Evolutionary conservation across 2,113 vertebrate genomes (phyloP).

Genomic region (Diadophis punctatus): DNA sequence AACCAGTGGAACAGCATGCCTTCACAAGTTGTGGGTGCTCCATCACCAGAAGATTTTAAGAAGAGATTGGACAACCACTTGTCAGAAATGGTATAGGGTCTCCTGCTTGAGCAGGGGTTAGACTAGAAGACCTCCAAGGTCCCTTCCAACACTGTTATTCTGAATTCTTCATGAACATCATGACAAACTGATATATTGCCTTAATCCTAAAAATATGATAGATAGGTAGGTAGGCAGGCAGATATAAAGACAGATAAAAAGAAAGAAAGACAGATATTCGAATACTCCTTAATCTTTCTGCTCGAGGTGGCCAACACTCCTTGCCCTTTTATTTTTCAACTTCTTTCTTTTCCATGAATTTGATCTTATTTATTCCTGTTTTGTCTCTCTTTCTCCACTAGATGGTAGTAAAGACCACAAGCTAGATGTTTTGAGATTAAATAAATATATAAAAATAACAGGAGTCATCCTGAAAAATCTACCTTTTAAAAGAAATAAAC

Average conservation of each 20-base stretch:
- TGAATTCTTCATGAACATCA: not conserved
- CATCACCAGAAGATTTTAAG: not conserved
- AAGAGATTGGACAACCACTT: not conserved
- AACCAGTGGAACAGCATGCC: not conserved
- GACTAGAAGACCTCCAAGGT: not conserved
- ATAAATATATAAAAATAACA: not conserved
- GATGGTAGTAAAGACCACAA: constrained; percentile 74
- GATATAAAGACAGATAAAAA: not conserved
- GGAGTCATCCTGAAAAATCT: not conserved
- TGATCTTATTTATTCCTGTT: constrained; percentile 20
- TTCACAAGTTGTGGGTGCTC: not conserved
- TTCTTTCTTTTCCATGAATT: not conserved
- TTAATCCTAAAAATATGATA: not conserved
- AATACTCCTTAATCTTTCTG: not conserved
- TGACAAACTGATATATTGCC: not conserved
- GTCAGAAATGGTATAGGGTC: not conserved
- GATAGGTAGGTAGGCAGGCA: rapidly evolving
- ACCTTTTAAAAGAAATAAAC: not conserved
- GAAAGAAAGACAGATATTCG: not conserved
- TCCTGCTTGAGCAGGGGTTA: not conserved
- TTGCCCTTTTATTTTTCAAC: rapidly evolving
- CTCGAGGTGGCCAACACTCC: not conserved
- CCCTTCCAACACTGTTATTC: not conserved
- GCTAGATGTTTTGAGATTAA: constrained; percentile 25
- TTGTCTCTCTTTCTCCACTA: constrained; percentile 62